phyloP scores from a whole-genome alignment of 2,797 vertebrate species.

The Chromis chromis region DNA sequence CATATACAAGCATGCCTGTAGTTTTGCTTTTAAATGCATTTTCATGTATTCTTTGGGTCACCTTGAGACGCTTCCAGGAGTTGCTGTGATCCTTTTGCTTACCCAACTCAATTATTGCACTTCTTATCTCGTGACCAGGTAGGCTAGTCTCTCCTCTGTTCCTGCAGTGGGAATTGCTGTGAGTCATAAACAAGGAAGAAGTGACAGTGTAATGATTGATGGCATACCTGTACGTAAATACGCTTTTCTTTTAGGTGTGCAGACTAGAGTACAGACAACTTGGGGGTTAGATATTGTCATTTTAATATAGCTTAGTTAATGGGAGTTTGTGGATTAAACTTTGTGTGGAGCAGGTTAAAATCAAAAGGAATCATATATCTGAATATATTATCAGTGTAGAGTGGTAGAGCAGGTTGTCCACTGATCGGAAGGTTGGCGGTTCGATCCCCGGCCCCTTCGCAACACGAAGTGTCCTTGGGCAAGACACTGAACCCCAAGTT shows the following conservation, averaged over 20 bases:
- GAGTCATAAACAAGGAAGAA: slow-evolving; percentile 34
- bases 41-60: slow-evolving; percentile 13
- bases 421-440: too few species aligned
- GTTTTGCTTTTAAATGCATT: not conserved
- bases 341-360: not conserved
- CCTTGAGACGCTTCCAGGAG: slow-evolving; percentile 13
- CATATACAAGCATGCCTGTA: not conserved
- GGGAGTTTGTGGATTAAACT: slow-evolving; percentile 5
- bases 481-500: too few species aligned
- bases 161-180: slow-evolving; percentile 8
- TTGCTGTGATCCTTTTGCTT: slow-evolving; percentile 23
- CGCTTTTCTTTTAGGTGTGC: not conserved
- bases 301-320: not conserved
- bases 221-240: slow-evolving; percentile 5
- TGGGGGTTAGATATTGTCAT: not conserved
- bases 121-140: slow-evolving; percentile 34
- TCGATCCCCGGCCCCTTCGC: too few species aligned
- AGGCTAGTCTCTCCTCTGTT: slow-evolving; percentile 18
- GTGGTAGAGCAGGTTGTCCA: too few species aligned
- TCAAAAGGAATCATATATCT: not conserved
- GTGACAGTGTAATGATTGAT: slow-evolving; percentile 56
- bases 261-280: not conserved
- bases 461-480: too few species aligned
- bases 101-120: slow-evolving; percentile 14
- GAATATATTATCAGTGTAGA: too few species aligned